Conservation (phyloP, 2,113 vertebrate species). For the Euleptes europaea region DNA sequence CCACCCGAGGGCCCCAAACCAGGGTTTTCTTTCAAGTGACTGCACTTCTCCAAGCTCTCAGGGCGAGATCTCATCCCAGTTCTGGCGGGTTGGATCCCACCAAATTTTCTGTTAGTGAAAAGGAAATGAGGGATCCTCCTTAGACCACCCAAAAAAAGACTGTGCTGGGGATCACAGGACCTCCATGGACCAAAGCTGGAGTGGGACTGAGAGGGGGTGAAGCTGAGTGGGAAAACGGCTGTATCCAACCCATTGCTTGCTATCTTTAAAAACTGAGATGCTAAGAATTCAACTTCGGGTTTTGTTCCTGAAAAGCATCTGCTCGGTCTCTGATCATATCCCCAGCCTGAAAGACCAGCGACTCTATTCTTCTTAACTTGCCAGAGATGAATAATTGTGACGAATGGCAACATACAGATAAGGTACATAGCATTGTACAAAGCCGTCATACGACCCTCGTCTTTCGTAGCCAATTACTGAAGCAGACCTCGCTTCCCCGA, state of each 20-base stretch:
- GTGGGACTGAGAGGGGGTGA: no score
- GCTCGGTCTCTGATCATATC: neutral
- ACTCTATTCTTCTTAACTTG: constrained; percentile 15
- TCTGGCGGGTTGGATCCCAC: no score
- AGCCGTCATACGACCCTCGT: constrained; percentile 20
- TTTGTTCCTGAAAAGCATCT: neutral
- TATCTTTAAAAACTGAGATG: neutral
- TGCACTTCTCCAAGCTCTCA: no score
- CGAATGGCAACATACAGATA: constrained; percentile 60
- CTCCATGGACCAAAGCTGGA: neutral
- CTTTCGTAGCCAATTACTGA: constrained; percentile 20
- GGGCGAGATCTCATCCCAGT: no score
- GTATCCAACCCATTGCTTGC: neutral
- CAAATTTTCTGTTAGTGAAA: no score
- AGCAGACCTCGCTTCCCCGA: neutral
- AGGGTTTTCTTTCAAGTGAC: no score
- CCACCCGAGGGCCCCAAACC: no score
- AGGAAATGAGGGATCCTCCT: no score
- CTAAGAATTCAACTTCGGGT: neutral
- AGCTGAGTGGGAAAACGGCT: neutral
- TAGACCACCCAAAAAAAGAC: no score
- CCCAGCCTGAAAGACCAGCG: neutral
- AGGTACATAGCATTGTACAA: constrained; percentile 9
- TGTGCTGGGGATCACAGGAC: no score
- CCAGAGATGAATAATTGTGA: constrained; percentile 53